Conservation (phyloP, 2,113 vertebrate genomes). For the Esox niger region DNA sequence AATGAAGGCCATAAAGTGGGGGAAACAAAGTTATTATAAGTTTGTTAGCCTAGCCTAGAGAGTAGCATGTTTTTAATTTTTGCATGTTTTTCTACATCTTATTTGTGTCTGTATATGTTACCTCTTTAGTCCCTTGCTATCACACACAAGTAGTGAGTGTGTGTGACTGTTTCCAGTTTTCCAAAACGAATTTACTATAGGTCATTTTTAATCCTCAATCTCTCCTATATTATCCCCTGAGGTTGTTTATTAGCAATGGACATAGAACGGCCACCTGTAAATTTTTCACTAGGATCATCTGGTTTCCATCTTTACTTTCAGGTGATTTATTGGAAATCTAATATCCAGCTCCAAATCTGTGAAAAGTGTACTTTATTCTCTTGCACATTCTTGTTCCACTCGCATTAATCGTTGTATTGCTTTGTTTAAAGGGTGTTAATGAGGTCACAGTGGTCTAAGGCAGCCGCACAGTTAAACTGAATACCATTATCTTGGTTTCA, state of each 20-base stretch:
- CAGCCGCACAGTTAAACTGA: too few relatives aligned
- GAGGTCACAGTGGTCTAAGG: too few relatives aligned
- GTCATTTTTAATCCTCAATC: slow-evolving; percentile 65
- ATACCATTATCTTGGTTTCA: too few relatives aligned
- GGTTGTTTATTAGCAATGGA: not conserved
- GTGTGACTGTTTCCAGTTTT: slow-evolving; percentile 30
- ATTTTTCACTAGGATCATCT: not conserved
- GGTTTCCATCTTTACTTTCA: not conserved
- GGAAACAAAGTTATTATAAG: slow-evolving; percentile 36
- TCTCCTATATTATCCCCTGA: slow-evolving; percentile 9
- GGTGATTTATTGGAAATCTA: not conserved
- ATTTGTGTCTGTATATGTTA: slow-evolving; percentile 35
- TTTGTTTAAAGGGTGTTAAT: too few relatives aligned
- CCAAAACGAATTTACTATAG: slow-evolving; percentile 65
- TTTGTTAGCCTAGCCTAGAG: slow-evolving; percentile 53
- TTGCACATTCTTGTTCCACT: too few relatives aligned
- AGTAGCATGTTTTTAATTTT: slow-evolving; percentile 22
- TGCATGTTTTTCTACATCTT: slow-evolving; percentile 47
- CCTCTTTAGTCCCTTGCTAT: slow-evolving; percentile 54
- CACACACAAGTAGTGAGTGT: slow-evolving; percentile 35
- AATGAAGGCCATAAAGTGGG: slow-evolving; percentile 22
- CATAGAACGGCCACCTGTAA: not conserved
- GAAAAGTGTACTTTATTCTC: too few relatives aligned
- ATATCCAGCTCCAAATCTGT: too few relatives aligned
- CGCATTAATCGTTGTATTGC: too few relatives aligned